Evolutionary conservation across 2,113 vertebrate species (phyloP).

Genomic region (Procavia capensis): DNA sequence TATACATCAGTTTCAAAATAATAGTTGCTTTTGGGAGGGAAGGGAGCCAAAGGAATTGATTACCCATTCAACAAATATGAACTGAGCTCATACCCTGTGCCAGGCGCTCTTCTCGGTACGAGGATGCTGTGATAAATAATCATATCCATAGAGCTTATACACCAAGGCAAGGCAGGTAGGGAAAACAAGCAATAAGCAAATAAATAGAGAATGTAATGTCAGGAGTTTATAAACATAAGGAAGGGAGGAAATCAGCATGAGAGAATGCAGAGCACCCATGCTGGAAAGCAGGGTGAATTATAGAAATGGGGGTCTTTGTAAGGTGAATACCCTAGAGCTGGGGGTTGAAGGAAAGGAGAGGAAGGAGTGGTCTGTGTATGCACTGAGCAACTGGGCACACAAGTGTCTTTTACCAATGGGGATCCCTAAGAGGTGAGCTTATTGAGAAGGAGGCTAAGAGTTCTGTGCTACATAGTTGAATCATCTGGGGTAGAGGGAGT

Average conservation of each 20-base stretch:
- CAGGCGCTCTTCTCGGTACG: too few relatives aligned
- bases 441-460: neutral
- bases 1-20: neutral
- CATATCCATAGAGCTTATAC: neutral
- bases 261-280: accelerated
- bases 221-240: neutral
- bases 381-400: neutral
- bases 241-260: too few relatives aligned
- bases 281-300: neutral
- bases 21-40: neutral
- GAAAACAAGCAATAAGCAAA: neutral
- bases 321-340: too few relatives aligned
- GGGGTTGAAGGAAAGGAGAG: too few relatives aligned
- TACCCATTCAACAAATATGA: neutral
- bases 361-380: accelerated
- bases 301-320: neutral
- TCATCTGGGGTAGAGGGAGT: neutral
- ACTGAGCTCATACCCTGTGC: neutral
- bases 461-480: neutral
- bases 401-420: neutral
- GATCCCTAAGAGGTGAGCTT: neutral
- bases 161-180: neutral
- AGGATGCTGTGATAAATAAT: neutral
- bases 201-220: too few relatives aligned
- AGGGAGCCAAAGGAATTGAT: neutral